These are phyloP conservation scores for Ostrea edulis DNA, from an alignment of 1,140 invertebrate genomes.

Conservation along the genomic window DNA sequence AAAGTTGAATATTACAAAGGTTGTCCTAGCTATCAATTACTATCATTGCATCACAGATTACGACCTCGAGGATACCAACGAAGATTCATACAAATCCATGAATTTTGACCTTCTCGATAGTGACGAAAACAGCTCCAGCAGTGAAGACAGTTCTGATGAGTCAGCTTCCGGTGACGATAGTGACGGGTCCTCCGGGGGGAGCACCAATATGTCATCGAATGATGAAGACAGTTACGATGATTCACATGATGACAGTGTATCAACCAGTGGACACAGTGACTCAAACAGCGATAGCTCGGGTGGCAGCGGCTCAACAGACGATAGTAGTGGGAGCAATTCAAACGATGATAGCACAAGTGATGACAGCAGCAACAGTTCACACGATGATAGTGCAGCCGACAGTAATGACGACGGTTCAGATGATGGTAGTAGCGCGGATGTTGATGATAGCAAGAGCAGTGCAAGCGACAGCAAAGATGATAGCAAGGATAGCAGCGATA, in stretches of 20 bases:
- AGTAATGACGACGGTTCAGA: not conserved
- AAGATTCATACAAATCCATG: slow-evolving; percentile 6
- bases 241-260: not conserved
- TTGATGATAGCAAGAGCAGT: not conserved
- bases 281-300: not conserved
- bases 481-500: not conserved
- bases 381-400: not conserved
- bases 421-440: not conserved
- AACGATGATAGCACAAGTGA: not conserved
- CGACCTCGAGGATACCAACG: not conserved
- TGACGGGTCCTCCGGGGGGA: not conserved
- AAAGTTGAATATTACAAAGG: no score
- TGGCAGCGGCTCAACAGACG: not conserved
- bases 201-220: not conserved
- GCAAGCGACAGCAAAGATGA: not conserved
- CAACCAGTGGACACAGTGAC: not conserved
- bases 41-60: not conserved
- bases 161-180: not conserved
- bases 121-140: not conserved
- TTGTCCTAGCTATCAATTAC: no score
- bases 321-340: not conserved
- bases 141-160: not conserved
- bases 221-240: not conserved
- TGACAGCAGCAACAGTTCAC: not conserved
- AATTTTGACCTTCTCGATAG: slow-evolving; percentile 6